phyloP scores from a whole-genome alignment of 2,797 vertebrate genomes.

The Chelidonichthys spinosus region DNA sequence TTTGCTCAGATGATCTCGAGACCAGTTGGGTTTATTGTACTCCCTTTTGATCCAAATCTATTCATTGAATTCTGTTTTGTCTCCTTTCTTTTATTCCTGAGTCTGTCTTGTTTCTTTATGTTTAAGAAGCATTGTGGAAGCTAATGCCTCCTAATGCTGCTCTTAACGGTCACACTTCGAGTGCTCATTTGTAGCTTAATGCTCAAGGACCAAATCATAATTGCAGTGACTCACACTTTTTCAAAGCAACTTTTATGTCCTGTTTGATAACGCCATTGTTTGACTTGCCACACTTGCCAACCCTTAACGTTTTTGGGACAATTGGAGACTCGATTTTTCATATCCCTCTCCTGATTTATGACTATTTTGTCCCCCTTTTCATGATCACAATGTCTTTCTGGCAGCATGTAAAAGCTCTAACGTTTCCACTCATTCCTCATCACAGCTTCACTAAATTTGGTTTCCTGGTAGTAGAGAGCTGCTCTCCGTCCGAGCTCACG shows the following conservation, averaged over 20 bases:
- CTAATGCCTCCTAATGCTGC: background rate
- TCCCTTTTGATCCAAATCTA: background rate
- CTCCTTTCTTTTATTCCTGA: background rate
- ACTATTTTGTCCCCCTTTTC: background rate
- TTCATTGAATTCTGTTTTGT: background rate
- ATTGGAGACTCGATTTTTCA: background rate
- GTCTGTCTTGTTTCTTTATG: background rate
- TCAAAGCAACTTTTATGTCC: background rate
- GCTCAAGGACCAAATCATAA: background rate
- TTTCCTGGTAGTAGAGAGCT: background rate
- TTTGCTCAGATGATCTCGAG: background rate
- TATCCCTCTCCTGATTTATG: background rate
- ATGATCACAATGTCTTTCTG: background rate
- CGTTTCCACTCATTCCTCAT: background rate
- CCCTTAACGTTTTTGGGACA: background rate
- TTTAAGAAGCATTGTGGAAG: background rate
- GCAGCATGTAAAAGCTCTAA: background rate
- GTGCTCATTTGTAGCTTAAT: background rate
- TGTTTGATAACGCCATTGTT: background rate
- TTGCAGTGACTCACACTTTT: background rate
- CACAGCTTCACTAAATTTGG: background rate
- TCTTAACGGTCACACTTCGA: background rate
- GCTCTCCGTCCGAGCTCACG: too few relatives aligned
- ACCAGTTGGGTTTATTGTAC: background rate
- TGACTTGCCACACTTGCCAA: background rate